A percentile compares a stretch with the other conserved stretches of the same genome.
phyloP scores from a whole-genome alignment of 1,140 invertebrate species.

The Sesamia nonagrioides region DNA sequence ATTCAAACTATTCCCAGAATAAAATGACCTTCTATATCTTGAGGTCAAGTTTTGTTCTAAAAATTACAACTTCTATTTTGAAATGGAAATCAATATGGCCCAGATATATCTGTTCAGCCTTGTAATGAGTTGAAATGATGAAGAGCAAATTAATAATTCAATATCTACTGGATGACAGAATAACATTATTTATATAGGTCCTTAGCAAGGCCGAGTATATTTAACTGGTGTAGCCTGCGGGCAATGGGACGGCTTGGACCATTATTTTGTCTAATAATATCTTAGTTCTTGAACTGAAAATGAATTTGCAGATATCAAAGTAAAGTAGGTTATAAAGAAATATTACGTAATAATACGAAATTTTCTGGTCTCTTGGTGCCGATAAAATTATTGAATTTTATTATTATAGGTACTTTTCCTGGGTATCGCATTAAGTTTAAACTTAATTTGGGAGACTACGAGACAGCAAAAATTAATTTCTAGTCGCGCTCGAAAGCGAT shows the following conservation, averaged over 20 bases:
- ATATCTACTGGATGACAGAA: background rate
- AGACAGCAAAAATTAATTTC: too few species aligned
- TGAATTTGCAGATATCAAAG: background rate
- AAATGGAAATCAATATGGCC: background rate
- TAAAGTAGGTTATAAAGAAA: background rate
- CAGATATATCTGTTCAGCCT: background rate
- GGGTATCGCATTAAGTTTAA: too few species aligned
- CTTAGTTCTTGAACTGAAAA: conserved; percentile 4
- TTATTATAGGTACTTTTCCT: background rate
- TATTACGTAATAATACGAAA: background rate
- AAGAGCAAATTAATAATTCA: background rate
- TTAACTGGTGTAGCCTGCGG: conserved; percentile 1
- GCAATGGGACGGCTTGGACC: background rate
- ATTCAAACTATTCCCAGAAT: background rate
- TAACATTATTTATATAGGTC: background rate
- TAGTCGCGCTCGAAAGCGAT: too few species aligned
- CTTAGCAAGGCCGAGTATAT: conserved; percentile 1
- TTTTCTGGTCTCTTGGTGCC: background rate
- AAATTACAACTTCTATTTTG: conserved; percentile 8
- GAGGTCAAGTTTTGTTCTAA: background rate
- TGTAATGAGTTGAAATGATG: background rate
- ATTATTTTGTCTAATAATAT: conserved; percentile 8
- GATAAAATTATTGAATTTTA: background rate
- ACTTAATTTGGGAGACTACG: too few species aligned
- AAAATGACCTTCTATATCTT: background rate